Base-by-base conservation (phyloP, 64 coral and sea anemone species). In the Cladopsammia gracilis region DNA sequence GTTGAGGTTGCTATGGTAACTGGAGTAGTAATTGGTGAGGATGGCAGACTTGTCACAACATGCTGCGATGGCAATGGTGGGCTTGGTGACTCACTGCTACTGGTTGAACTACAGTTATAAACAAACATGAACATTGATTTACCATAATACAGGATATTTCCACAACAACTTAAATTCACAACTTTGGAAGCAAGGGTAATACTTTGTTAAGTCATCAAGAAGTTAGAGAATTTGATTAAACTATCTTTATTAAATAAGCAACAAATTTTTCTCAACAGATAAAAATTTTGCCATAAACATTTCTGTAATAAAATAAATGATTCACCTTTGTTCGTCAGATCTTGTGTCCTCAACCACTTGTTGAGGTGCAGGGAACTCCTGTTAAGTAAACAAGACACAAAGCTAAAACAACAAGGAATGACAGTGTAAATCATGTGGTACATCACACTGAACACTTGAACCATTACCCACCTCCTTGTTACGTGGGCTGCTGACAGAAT, bases 1-100 rank as follows among this genome's bases (percentile, higher is more conserved):
- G 96, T 89, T 53, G 92, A 83, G 5, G 96, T 90, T 26, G 96
- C 96, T 54, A 94, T 80, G 18, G 92, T 94, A n/a, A 91, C 43
- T 20, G 96, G 88, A 13, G 77, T 83, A 25, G 53, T 84, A 44
- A 94, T 58, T 22, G 96, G 47, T 24, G 95, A 76, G 16, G 95
- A 89, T 77, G 95, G 47, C 7, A 89, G 18, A 62, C 92, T 89
- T 64, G 87, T 60, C 51, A 84, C 82, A 73, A 68, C 50, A 49
- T 70, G 82, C 25, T 93, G 87, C 79, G 79, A 50, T 71, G 83
- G 25, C 45, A 69, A 58, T 53, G 78, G 61, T 90, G 69, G 78
- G 48, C 89, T 53, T 59, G 88, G 71, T 90, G 93, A 75, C 48
- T 86, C 65, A 90, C 81, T 70, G 44, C 76, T 58, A 24, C 86